These are phyloP conservation scores for Pedetes capensis DNA, from an alignment of 2,113 vertebrate species.

Conservation along the genomic window DNA sequence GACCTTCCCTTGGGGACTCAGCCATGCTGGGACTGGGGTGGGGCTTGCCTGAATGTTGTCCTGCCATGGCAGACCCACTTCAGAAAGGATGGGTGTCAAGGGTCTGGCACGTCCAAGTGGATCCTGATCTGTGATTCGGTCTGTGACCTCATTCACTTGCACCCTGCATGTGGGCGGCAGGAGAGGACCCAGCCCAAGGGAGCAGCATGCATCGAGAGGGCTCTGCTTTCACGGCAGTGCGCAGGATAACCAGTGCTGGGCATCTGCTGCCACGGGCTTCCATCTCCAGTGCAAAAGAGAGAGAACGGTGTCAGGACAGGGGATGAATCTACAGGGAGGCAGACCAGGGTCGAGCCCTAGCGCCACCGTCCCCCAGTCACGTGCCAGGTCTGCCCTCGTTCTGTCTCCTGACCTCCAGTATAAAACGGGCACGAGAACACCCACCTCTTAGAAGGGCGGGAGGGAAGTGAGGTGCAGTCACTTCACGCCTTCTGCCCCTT, in stretches of 20 bases:
- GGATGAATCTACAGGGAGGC: background rate
- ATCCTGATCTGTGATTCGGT: rapidly evolving
- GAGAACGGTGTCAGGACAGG: background rate
- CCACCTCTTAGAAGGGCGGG: background rate
- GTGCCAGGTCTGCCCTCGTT: too few species aligned
- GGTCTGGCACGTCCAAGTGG: background rate
- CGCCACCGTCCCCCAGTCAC: rapidly evolving
- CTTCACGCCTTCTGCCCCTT: background rate
- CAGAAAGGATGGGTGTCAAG: rapidly evolving
- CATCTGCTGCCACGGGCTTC: too few species aligned
- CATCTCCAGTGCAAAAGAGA: background rate
- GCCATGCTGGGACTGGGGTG: background rate
- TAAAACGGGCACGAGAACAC: background rate
- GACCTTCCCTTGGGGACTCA: rapidly evolving
- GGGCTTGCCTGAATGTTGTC: rapidly evolving
- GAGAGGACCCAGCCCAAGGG: too few species aligned
- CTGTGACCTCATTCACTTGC: background rate
- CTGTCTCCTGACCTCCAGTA: background rate
- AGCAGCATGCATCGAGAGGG: background rate
- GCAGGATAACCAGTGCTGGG: rapidly evolving
- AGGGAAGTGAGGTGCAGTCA: background rate
- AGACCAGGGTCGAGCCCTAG: background rate
- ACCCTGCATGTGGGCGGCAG: rapidly evolving
- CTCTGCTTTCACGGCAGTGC: rapidly evolving
- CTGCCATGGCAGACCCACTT: background rate